Evolutionary conservation across 2,888 invertebrate species (phyloP).

Genomic region (Caenorhabditis zanzibari): DNA sequence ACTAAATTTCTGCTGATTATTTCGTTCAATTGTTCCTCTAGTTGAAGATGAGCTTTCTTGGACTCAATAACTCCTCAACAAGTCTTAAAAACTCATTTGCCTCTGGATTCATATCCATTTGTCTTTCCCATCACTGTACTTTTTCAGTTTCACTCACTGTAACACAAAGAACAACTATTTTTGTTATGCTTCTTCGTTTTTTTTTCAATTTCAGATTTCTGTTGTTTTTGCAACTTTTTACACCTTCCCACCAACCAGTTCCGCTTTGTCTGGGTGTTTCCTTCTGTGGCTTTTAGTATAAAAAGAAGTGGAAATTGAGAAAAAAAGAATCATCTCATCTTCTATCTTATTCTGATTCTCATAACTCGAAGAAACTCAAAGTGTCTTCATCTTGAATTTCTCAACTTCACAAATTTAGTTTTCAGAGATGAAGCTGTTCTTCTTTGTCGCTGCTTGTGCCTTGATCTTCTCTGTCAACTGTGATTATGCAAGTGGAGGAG

Average conservation of each 20-base stretch:
- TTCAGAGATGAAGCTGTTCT: constrained; percentile 48
- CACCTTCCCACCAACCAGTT: constrained; percentile 27
- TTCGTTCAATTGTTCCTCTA: too few relatives aligned
- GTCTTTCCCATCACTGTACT: neutral
- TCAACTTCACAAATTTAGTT: neutral
- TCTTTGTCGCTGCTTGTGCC: constrained; percentile 16
- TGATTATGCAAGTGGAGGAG: constrained; percentile 41
- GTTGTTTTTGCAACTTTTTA: constrained; percentile 36
- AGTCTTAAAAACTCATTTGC: too few relatives aligned
- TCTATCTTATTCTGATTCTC: neutral
- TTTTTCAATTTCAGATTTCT: constrained; percentile 35
- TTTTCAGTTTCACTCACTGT: too few relatives aligned
- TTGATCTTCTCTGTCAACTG: constrained; percentile 34
- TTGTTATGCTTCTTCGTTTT: constrained; percentile 22
- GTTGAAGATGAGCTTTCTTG: too few relatives aligned
- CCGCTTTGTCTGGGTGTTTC: constrained; percentile 1
- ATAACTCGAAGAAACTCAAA: neutral
- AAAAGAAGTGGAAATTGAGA: neutral
- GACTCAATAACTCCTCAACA: too few relatives aligned
- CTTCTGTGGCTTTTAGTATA: constrained; percentile 2
- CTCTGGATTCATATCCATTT: too few relatives aligned
- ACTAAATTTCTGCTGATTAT: too few relatives aligned
- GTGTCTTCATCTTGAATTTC: neutral
- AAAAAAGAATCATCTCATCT: constrained; percentile 31
- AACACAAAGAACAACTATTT: constrained; percentile 17